Percentiles rank a stretch among this genome's conserved stretches.
These are phyloP conservation scores for Oncorhynchus masou DNA, from an alignment of 2,113 vertebrate species.

Conservation along the genomic window DNA sequence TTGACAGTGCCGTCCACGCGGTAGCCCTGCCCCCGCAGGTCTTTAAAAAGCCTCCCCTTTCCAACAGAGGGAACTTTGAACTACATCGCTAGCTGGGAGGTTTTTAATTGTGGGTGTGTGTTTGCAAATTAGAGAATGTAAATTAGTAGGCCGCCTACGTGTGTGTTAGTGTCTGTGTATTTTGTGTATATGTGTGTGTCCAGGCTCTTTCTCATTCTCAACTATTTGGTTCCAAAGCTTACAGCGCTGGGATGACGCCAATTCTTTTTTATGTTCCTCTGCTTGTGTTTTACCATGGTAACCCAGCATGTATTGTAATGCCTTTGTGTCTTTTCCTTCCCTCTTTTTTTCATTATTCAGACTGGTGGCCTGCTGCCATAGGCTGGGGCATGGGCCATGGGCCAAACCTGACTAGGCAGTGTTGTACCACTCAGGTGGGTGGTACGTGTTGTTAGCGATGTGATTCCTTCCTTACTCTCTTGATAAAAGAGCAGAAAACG, in stretches of 20 bases:
- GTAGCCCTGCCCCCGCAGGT: slow-evolving; percentile 49
- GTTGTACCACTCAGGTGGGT: too few relatives aligned
- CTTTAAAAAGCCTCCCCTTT: slow-evolving; percentile 45
- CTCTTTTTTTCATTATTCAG: slow-evolving; percentile 28
- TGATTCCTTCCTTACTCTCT: slow-evolving; percentile 2
- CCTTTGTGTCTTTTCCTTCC: slow-evolving; percentile 61
- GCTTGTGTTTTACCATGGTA: slow-evolving; percentile 68
- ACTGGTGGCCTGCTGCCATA: slow-evolving; percentile 62
- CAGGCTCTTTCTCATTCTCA: slow-evolving; percentile 43
- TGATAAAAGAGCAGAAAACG: not conserved
- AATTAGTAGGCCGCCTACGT: slow-evolving; percentile 9
- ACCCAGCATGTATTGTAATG: slow-evolving; percentile 69
- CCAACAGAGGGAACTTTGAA: slow-evolving; percentile 34
- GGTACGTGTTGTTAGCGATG: slow-evolving; percentile 4
- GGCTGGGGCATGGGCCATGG: slow-evolving; percentile 28
- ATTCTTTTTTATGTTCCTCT: slow-evolving; percentile 36
- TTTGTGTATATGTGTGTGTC: slow-evolving; percentile 23
- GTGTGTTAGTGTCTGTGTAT: slow-evolving; percentile 36
- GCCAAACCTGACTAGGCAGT: slow-evolving; percentile 13
- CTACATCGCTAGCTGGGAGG: slow-evolving; percentile 17
- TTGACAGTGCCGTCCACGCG: slow-evolving; percentile 33
- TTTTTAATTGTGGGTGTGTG: slow-evolving; percentile 46
- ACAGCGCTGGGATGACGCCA: slow-evolving; percentile 14
- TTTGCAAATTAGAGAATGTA: not conserved
- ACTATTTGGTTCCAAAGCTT: slow-evolving; percentile 38